These are phyloP conservation scores for Zenarchopterus dispar DNA, from an alignment of 2,797 vertebrate genomes.

Conservation along the genomic window DNA sequence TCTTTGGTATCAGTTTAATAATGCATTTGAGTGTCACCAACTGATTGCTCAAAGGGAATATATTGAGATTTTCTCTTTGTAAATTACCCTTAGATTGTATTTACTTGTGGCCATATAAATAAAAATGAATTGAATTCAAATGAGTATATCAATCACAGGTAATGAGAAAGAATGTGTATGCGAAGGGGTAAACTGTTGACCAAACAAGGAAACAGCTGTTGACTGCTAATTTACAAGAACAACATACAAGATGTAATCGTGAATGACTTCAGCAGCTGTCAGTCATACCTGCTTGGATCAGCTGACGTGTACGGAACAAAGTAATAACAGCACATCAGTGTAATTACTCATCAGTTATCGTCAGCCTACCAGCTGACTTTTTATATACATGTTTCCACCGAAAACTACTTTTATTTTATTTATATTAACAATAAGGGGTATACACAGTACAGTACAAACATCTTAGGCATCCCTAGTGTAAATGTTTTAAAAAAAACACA, in stretches of 20 bases:
- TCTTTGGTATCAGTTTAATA: not conserved
- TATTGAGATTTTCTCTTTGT: not conserved
- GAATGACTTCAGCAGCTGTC: conserved; percentile 1
- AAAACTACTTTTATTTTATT: not conserved
- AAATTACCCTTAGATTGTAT: not conserved
- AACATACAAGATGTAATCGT: not conserved
- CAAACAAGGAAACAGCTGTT: conserved; percentile 13
- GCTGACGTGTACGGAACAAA: not conserved
- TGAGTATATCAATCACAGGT: not conserved
- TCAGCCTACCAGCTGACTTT: not conserved
- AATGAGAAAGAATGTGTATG: not conserved
- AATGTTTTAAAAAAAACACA: not conserved
- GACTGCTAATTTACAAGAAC: not conserved
- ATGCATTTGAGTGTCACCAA: not conserved
- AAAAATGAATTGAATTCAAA: not conserved
- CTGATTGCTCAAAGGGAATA: not conserved
- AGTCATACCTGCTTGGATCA: not conserved
- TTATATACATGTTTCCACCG: not conserved
- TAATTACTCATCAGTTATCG: not conserved
- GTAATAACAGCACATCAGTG: not conserved
- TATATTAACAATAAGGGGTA: not conserved
- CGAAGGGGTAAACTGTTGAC: not conserved
- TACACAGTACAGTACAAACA: not conserved
- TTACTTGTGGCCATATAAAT: not conserved
- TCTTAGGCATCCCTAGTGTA: too few relatives aligned